Conservation (phyloP, 2,113 vertebrate genomes). For the Mesoclemmys tuberculata region DNA sequence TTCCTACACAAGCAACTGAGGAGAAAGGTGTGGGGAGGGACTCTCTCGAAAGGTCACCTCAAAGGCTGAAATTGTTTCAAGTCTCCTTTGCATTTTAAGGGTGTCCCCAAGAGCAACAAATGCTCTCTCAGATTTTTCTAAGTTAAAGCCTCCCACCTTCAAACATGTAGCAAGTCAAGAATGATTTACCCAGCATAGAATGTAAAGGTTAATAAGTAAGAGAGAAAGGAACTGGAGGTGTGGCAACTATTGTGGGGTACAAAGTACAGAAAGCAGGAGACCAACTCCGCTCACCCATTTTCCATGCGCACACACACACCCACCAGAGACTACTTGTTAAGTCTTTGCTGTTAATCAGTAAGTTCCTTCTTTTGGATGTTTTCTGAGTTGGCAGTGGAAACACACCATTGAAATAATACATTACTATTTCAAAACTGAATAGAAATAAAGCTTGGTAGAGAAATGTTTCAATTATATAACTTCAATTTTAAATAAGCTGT, state of each 20-base stretch:
- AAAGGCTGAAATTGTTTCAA: not conserved
- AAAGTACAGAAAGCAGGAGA: not conserved
- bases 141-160: not conserved
- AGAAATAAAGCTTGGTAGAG: not conserved
- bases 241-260: not conserved
- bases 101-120: not conserved
- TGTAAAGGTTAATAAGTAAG: not conserved
- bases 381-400: slow-evolving; percentile 7
- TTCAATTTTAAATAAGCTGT: not conserved
- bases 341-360: not conserved
- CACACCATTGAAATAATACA: not conserved
- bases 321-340: not conserved
- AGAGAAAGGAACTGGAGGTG: not conserved
- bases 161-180: not conserved
- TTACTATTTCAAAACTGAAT: not conserved
- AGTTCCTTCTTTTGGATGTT: not conserved
- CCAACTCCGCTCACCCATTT: not conserved
- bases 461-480: not conserved
- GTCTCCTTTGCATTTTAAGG: not conserved
- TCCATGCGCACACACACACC: not conserved
- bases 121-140: not conserved
- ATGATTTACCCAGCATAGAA: not conserved
- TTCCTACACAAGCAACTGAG: not conserved
- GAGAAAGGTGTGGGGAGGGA: not conserved
- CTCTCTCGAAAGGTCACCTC: not conserved